Evolutionary conservation across 2,888 invertebrate species (phyloP), one percentile per base, ranked within the genome.

Genomic region (Ommatoiulus sabulosus): DNA sequence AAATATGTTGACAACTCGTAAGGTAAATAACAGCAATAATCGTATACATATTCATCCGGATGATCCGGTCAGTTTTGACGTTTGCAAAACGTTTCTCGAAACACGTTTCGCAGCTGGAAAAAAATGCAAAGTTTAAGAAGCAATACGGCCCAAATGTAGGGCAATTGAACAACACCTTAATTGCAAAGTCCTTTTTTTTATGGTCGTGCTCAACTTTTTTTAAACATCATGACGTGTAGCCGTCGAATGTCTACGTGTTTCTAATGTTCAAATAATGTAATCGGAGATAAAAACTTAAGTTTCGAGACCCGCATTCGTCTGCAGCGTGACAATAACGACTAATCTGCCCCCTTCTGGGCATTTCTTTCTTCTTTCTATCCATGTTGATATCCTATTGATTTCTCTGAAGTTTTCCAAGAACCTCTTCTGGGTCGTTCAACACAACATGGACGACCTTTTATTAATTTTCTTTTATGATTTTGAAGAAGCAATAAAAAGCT

Each of bases 121-220:
- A 72, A 72, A 24, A 72, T 48, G n/a, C 24, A 72, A 48, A 24
- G 20, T 57, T 17, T 57, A 24, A 3, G 10, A 8, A 10, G 20
- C 24, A 72, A 72, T 72, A 72, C 24, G 20, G 24, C 10, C 5
- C 72, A 72, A 24, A 72, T 72, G 72, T 72, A 24, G 72, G 72
- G 72, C 72, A 72, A 72, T 72, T 72, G 72, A 72, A 72, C 72
- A 72, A 24, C 72, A 24, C 72, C 72, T 72, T 72, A 72, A 72
- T 72, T 72, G 72, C 72, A 72, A 72, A 72, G 72, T 72, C 20
- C 72, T 24, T 72, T 72, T 72, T 35, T 72, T 72, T 72, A n/a
- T 72, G 72, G 24, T 72, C 12, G 57, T 57, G 57, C n/a, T 57
- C 57, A 57, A 57, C n/a, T 57, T 57, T 57, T n/a, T 57, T 57